Conservation (phyloP, 2,113 vertebrate species). For the Stegostoma tigrinum region DNA sequence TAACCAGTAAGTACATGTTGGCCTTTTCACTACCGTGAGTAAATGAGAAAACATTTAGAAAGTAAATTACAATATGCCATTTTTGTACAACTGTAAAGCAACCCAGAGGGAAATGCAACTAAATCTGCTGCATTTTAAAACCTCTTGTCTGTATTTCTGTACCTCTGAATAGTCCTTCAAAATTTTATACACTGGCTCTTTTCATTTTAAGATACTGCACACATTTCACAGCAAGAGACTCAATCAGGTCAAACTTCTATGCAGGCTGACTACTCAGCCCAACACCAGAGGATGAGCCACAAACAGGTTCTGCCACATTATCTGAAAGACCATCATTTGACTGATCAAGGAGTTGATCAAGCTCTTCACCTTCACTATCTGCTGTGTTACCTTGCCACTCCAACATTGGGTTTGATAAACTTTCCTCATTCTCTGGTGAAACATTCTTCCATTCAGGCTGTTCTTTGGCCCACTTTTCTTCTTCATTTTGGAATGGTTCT, state of each 20-base stretch:
- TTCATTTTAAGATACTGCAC: slow-evolving; percentile 36
- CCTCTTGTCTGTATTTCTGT: slow-evolving; percentile 29
- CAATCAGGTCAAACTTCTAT: slow-evolving; percentile 41
- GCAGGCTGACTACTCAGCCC: slow-evolving; percentile 73
- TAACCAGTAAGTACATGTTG: slow-evolving; percentile 59
- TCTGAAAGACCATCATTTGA: slow-evolving; percentile 50
- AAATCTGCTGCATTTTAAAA: slow-evolving; percentile 24
- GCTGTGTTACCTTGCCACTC: slow-evolving; percentile 70
- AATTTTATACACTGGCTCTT: slow-evolving; percentile 36
- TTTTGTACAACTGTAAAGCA: slow-evolving; percentile 37
- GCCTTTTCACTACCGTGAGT: slow-evolving; percentile 59
- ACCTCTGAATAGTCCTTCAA: slow-evolving; percentile 36
- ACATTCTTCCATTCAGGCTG: slow-evolving; percentile 62
- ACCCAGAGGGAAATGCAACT: slow-evolving; percentile 25
- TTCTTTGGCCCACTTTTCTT: slow-evolving; percentile 71
- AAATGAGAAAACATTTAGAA: slow-evolving; percentile 50
- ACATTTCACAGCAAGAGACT: slow-evolving; percentile 35
- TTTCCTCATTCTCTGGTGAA: slow-evolving; percentile 57
- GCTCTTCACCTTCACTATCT: slow-evolving; percentile 66
- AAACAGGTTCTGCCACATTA: slow-evolving; percentile 61
- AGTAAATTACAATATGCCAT: slow-evolving; percentile 44
- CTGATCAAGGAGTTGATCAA: slow-evolving; percentile 49
- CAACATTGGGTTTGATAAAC: slow-evolving; percentile 59
- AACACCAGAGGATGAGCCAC: slow-evolving; percentile 60
- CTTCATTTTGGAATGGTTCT: slow-evolving; percentile 69